Base-by-base conservation (phyloP, 2,888 invertebrate species). In the Lycophotia porphyrea region DNA sequence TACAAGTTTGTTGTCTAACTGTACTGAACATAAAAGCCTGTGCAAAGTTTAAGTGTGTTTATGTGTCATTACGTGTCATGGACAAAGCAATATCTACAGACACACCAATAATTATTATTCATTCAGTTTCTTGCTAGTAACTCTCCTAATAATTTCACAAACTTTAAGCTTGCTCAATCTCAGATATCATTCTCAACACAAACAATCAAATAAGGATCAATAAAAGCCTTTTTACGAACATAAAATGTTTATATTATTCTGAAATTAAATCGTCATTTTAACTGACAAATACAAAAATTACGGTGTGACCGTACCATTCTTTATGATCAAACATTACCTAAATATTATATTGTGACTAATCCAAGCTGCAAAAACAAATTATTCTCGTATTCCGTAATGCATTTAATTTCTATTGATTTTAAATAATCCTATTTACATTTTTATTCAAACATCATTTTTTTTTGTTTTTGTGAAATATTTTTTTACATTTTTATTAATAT, bases 361-460 rank as follows among this genome's bases (percentile, higher is more conserved):
- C 60, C 75, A 69, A 87, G 73, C 79, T 63, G 69, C 71, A 67
- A 71, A 74, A 74, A 71, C 65, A 68, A 84, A 79, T 69, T 55
- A 58, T 71, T 69, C 74, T 81, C 70, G 31, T 39, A 66, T 77
- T 78, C 66, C 64, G 34, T 61, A 73, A 70, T 77, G 36, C 63
- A 77, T 76, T 71, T 76, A 66, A 68, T 78, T 80, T 78, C 70
- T 72, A 79, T 82, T 77, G 71, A 81, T 75, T 78, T 87, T 80
- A 74, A 85, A 82, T 84, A 83, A 79, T 76, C 64, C 73, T 87
- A 87, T 87, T 72, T 87, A 87, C 86, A 84, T 39, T 65, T 84
- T 80, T 76, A 76, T 71, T 67, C 47, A 39, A 81, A 85, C 60
- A 73, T 63, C 27, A 24, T 52, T 73, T 83, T 83, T 83, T 80